Percentiles rank a stretch among this genome's conserved stretches.
phyloP scores from a whole-genome alignment of 2,888 invertebrate species.

The Digitonthophagus gazella region DNA sequence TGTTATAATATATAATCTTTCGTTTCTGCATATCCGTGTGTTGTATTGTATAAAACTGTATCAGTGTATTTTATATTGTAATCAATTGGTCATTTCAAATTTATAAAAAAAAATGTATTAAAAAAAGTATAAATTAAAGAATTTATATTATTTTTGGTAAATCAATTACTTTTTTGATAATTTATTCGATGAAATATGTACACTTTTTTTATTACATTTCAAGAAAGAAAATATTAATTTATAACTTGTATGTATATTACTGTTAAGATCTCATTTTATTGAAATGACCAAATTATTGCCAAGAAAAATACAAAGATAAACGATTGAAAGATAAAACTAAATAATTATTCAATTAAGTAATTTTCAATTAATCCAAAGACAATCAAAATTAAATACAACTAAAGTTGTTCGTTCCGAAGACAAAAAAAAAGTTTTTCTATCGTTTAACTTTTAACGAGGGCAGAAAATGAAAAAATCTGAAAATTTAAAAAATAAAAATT shows the following conservation, averaged over 20 bases:
- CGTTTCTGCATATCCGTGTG: slow-evolving; percentile 28
- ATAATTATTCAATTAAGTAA: not conserved
- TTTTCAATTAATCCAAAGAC: not conserved
- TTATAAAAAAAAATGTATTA: not conserved
- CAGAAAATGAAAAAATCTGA: not conserved
- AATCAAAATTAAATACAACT: not conserved
- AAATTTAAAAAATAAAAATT: not conserved
- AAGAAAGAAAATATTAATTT: too few species aligned
- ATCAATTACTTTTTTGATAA: too few species aligned
- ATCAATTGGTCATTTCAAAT: not conserved
- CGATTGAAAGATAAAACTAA: not conserved
- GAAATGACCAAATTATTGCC: slow-evolving; percentile 14
- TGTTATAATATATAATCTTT: slow-evolving; percentile 30
- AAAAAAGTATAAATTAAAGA: too few species aligned
- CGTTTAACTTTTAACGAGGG: not conserved
- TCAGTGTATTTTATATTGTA: not conserved
- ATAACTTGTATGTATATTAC: not conserved
- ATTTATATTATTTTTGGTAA: too few species aligned
- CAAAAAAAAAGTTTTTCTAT: not conserved
- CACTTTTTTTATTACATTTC: too few species aligned
- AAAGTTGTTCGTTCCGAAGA: too few species aligned
- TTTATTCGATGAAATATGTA: too few species aligned
- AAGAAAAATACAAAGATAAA: not conserved
- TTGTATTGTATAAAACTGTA: not conserved
- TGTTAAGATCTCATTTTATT: not conserved